phyloP scores from a whole-genome alignment of 2,888 invertebrate genomes.

The Drosophila pseudotalamancana region DNA sequence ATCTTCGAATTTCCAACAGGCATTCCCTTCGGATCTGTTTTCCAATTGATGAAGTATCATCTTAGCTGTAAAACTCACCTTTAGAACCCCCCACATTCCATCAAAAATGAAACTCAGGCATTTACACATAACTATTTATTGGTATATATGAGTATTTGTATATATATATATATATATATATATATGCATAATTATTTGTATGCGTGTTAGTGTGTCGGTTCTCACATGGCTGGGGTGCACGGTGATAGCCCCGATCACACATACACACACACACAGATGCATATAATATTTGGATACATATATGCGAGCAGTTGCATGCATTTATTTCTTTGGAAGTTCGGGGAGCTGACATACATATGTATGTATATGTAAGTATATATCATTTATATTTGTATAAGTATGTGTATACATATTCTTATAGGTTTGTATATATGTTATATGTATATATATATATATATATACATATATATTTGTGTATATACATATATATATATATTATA shows the following conservation, averaged over 20 bases:
- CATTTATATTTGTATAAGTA: slow-evolving; percentile 17
- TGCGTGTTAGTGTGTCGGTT: slow-evolving; percentile 19
- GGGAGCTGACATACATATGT: slow-evolving; percentile 33
- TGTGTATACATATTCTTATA: slow-evolving; percentile 27
- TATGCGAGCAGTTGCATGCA: slow-evolving; percentile 25
- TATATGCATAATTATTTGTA: slow-evolving; percentile 30
- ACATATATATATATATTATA: slow-evolving; percentile 22
- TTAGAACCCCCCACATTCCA: neutral
- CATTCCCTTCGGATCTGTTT: too few species aligned
- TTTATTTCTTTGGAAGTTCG: slow-evolving; percentile 14
- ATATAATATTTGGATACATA: slow-evolving; percentile 13
- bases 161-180: slow-evolving; percentile 20
- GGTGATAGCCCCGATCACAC: neutral
- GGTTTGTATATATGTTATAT: slow-evolving; percentile 17
- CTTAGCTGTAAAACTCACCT: neutral
- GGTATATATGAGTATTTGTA: slow-evolving; percentile 38
- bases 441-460: slow-evolving; percentile 20
- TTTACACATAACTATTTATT: slow-evolving; percentile 73
- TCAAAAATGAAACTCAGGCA: slow-evolving; percentile 16
- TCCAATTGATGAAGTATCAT: too few species aligned
- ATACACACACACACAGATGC: slow-evolving; percentile 12
- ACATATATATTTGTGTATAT: slow-evolving; percentile 5
- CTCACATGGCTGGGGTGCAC: neutral
- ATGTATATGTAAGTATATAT: slow-evolving; percentile 6
- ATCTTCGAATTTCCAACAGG: too few species aligned